Conservation (phyloP, 2,797 vertebrate species). For the Peromyscus eremicus region DNA sequence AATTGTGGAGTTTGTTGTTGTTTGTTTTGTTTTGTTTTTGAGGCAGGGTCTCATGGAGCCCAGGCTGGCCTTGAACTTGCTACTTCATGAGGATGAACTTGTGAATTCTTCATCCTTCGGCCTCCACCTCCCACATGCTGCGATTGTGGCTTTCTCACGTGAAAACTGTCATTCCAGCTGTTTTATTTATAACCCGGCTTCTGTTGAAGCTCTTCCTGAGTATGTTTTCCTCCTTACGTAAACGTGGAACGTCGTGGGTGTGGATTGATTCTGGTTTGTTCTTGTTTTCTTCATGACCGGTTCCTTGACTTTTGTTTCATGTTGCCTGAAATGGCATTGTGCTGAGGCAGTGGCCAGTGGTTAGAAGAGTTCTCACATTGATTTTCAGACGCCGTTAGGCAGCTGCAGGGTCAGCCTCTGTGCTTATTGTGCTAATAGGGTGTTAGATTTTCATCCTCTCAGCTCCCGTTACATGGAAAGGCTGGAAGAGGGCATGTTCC, state of each 20-base stretch:
- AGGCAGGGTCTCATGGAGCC: background rate
- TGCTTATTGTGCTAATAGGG: constrained; percentile 3
- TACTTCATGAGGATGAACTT: background rate
- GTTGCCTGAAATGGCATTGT: background rate
- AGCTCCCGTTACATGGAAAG: constrained; percentile 15
- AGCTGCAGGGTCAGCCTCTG: background rate
- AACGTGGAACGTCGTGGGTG: background rate
- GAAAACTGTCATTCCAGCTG: background rate
- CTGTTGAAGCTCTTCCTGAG: background rate
- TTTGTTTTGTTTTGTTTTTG: background rate
- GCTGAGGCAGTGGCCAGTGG: background rate
- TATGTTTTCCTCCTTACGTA: background rate
- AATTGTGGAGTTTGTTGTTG: background rate
- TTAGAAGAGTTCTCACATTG: constrained; percentile 5
- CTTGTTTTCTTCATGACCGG: background rate
- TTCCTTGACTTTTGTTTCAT: constrained; percentile 34
- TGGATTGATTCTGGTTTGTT: background rate
- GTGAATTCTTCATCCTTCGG: background rate
- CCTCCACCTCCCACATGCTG: background rate
- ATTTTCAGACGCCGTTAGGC: constrained; percentile 29
- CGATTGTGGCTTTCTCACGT: background rate
- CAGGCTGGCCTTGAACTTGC: background rate
- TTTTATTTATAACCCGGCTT: background rate
- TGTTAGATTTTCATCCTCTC: background rate
- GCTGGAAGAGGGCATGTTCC: background rate